Evolutionary conservation across 2,113 vertebrate species (phyloP), one percentile per base, ranked within the genome.

Genomic region (Psettodes erumei): DNA sequence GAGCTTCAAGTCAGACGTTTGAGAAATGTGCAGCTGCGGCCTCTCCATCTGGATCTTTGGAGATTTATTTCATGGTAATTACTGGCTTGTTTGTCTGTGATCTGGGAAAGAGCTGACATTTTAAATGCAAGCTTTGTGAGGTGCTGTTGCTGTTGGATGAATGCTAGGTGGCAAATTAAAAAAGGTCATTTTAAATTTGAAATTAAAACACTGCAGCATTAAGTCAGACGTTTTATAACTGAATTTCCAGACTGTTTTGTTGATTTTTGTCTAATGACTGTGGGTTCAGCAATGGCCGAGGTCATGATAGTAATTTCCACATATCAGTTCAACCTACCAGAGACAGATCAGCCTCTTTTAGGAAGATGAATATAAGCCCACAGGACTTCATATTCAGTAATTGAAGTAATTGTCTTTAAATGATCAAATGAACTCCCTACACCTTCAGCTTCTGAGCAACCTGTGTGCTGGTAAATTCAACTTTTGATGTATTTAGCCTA

Each of bases 21-120:
- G 45, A 68, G 76, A 83, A 40, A 93, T 92, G 90, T 93, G 90
- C 87, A 89, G 87, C 79, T 91, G 91, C 54, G 88, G 90, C 42
- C 83, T 92, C 81, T 89, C 84, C 73, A 66, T 91, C 67, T 91
- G 91, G 91, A 91, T 92, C 81, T 85, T 89, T 67, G 84, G 88
- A 75, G 88, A 92, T 83, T 50, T 88, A 53, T 81, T 85, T 76
- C 76, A 91, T 84, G 91, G 91, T 93, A 93, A 92, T 75, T 68
- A 80, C 35, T 30, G 23, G n/a, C 43, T n/a, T 71, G 15, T 71
- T 74, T 68, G 25, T 59, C 71, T 27, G 1, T 68, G 19, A 13
- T 47, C 51, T 58, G 32, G 50, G 33, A 25, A 62, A 54, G 15
- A 50, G 3, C 45, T 66, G 32, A 40, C 37, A 5, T 66, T 64